Evolutionary conservation across 2,113 vertebrate genomes (phyloP), one percentile per base, ranked within the genome.

Genomic region (Ciconia maguari): DNA sequence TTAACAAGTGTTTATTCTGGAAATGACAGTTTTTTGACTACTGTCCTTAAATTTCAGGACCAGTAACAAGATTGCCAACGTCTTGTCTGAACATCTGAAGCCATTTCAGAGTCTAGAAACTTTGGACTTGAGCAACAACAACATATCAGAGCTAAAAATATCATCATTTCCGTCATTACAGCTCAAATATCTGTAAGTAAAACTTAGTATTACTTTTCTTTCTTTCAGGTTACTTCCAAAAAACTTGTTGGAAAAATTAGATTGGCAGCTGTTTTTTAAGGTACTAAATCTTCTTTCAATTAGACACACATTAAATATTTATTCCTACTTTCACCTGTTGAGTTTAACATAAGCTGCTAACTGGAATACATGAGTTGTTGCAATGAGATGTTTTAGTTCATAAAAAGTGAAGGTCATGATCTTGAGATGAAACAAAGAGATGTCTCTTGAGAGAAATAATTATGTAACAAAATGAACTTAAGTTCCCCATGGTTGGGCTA

Each of bases 111-210:
- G 98, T 44, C 97, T 99, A 91, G 99, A 99, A 98, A 99, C 98
- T 44, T 98, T 99, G 93, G 99, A 99, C 97, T 98, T 99, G 90
- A 99, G 99, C 97, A 99, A 97, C 97, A 99, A 99, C 97, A 98
- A 98, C 90, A 98, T 99, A 66, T 98, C 98, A 38, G 98, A 99
- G 44, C 94, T 99, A 55, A 99, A 98, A 97, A 91, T 97, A 6
- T 91, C 96, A 77, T 98, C 98, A 29, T 99, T 99, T 98, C 99
- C 99, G 34, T 83, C 91, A 1, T 94, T 99, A 65, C 98, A 98
- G 3, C 98, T 99, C 75, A 99, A 98, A 94, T 98, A 99, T 97
- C 97, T 99, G 99, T 99, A 97, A 99, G 98, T 98, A 70, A 89
- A 66, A 51, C n/a, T 79, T 83, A 58, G 7, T 69, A 72, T 77